phyloP scores from a whole-genome alignment of 2,113 vertebrate genomes.

The Recurvirostra avosetta region DNA sequence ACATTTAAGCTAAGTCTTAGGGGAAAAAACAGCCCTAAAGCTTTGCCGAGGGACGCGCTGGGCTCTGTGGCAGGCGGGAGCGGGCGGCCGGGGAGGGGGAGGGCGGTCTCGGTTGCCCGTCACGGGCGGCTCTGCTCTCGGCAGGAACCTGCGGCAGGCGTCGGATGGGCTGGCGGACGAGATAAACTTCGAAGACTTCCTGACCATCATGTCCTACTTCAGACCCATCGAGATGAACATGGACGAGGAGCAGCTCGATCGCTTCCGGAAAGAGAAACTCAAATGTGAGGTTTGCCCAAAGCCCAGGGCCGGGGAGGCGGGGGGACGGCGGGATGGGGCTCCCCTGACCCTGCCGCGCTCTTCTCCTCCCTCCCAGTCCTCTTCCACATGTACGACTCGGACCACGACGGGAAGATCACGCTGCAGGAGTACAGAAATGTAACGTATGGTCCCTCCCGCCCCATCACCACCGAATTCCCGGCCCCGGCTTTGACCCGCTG shows the following conservation, averaged over 20 bases:
- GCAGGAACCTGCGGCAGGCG: conserved; percentile 82
- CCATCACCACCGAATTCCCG: accelerated
- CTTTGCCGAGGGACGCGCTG: accelerated
- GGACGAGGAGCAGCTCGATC: conserved; percentile 79
- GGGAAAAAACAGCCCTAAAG: accelerated
- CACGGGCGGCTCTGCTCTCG: accelerated
- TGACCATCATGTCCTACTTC: conserved; percentile 94
- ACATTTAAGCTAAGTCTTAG: accelerated
- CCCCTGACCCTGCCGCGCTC: background rate
- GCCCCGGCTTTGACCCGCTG: background rate
- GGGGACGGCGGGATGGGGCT: accelerated
- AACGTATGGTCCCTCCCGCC: conserved; percentile 12
- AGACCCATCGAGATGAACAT: conserved; percentile 78
- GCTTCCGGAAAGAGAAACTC: conserved; percentile 82
- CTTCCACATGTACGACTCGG: conserved; percentile 96
- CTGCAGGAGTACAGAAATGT: conserved; percentile 91
- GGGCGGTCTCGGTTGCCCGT: accelerated
- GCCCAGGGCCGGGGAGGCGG: accelerated
- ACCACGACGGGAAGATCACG: conserved; percentile 90
- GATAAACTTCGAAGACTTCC: conserved; percentile 90
- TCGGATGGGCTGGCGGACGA: conserved; percentile 74
- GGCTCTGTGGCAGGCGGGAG: background rate
- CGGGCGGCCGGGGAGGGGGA: accelerated
- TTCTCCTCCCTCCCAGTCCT: conserved; percentile 75
- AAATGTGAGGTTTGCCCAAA: conserved; percentile 75